phyloP scores from a whole-genome alignment of 2,888 invertebrate species.

The Ptychoptera albimana region DNA sequence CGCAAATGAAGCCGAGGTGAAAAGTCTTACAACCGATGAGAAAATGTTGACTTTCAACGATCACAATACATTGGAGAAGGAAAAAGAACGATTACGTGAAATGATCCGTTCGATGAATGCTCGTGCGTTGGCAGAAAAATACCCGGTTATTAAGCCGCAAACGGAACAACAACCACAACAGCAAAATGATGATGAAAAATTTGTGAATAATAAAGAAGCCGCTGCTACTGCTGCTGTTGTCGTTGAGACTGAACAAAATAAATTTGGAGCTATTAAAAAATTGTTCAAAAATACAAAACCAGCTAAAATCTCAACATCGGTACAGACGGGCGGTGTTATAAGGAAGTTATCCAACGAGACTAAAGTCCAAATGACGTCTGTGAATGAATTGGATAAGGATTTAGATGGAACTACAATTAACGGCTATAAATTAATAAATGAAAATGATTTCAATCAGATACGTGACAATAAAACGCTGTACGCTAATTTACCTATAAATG shows the following conservation, averaged over 20 bases:
- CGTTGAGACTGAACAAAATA: constrained; percentile 6
- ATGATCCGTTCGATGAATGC: constrained; percentile 14
- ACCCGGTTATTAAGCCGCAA: constrained; percentile 9
- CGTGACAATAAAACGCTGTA: constrained; percentile 15
- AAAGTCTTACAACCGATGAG: too few relatives aligned
- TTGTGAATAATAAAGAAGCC: too few relatives aligned
- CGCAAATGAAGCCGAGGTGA: not conserved
- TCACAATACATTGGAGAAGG: constrained; percentile 9
- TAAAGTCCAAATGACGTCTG: too few relatives aligned
- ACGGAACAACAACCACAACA: not conserved
- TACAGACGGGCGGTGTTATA: constrained; percentile 37
- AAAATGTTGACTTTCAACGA: too few relatives aligned
- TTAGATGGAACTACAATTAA: too few relatives aligned
- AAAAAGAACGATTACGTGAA: constrained; percentile 14
- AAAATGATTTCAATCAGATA: too few relatives aligned
- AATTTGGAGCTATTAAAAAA: constrained; percentile 16
- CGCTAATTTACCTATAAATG: constrained; percentile 28
- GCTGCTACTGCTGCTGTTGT: not conserved
- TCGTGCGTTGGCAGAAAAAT: constrained; percentile 14
- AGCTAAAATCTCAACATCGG: constrained; percentile 38
- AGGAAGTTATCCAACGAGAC: constrained; percentile 30
- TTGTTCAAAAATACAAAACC: constrained; percentile 18
- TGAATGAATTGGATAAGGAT: too few relatives aligned
- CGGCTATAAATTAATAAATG: too few relatives aligned
- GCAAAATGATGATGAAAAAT: not conserved